These are phyloP conservation scores for Cerastoderma edule DNA, from an alignment of 2,888 invertebrate genomes.

Conservation along the genomic window DNA sequence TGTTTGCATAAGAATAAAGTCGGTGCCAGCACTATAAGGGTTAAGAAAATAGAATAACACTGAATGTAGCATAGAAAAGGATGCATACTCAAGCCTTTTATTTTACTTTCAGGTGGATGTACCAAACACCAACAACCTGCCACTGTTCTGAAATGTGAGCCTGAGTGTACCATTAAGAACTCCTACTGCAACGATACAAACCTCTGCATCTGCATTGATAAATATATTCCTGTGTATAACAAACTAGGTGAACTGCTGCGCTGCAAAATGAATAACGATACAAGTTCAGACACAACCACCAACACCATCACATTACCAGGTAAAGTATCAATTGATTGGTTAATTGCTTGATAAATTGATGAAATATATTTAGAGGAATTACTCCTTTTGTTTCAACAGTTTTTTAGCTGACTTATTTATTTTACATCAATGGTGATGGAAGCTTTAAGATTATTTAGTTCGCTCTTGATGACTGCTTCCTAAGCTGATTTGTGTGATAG, in stretches of 20 bases:
- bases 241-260: conserved; percentile 57
- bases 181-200: conserved; percentile 75
- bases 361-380: too few relatives aligned
- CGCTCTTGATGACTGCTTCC: too few relatives aligned
- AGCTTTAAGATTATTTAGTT: too few relatives aligned
- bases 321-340: too few relatives aligned
- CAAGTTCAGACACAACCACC: conserved; percentile 36
- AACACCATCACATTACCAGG: conserved; percentile 60
- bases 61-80: background rate
- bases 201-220: conserved; percentile 68
- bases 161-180: conserved; percentile 67
- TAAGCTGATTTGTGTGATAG: too few relatives aligned
- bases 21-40: too few relatives aligned
- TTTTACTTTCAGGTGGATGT: conserved; percentile 82
- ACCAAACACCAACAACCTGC: conserved; percentile 80
- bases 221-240: conserved; percentile 64
- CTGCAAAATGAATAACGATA: conserved; percentile 67
- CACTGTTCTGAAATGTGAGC: conserved; percentile 70
- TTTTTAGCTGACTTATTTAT: too few relatives aligned
- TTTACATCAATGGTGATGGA: too few relatives aligned
- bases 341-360: too few relatives aligned
- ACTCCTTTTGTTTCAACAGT: too few relatives aligned
- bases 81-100: background rate
- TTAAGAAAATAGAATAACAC: background rate
- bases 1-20: too few relatives aligned